Evolutionary conservation across 2,888 invertebrate species (phyloP).

Genomic region (Teleiodes luculella): DNA sequence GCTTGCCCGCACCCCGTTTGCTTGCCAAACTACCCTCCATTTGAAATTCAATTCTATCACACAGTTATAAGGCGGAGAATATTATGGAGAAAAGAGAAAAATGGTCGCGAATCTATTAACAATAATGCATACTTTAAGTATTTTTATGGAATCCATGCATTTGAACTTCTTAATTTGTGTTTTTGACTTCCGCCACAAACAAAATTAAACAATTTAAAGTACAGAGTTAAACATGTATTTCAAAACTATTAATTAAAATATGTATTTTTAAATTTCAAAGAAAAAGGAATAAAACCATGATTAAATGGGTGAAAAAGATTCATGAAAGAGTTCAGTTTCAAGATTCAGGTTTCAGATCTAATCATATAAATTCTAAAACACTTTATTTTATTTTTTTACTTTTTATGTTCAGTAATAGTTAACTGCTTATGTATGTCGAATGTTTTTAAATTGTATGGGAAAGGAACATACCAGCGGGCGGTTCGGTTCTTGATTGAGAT

Average conservation of each 20-base stretch:
- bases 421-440: too few relatives aligned
- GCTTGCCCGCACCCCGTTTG: conserved; percentile 39
- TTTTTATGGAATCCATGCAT: conserved; percentile 30
- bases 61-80: conserved; percentile 27
- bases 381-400: too few relatives aligned
- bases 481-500: not conserved
- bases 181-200: not conserved
- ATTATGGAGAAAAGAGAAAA: conserved; percentile 26
- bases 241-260: too few relatives aligned
- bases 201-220: too few relatives aligned
- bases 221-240: not conserved
- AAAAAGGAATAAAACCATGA: not conserved
- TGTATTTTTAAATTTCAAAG: not conserved
- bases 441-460: too few relatives aligned
- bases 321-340: too few relatives aligned
- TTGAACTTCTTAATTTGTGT: not conserved
- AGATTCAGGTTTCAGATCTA: too few relatives aligned
- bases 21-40: conserved; percentile 54
- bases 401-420: too few relatives aligned
- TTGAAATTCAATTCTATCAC: conserved; percentile 36
- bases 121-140: conserved; percentile 40
- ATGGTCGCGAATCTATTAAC: conserved; percentile 53
- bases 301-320: too few relatives aligned
- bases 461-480: not conserved
- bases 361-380: too few relatives aligned